Evolutionary conservation across 64 coral and sea anemone species (phyloP), one percentile per base, ranked within the genome.

Genomic region (Platygyra sinensis): DNA sequence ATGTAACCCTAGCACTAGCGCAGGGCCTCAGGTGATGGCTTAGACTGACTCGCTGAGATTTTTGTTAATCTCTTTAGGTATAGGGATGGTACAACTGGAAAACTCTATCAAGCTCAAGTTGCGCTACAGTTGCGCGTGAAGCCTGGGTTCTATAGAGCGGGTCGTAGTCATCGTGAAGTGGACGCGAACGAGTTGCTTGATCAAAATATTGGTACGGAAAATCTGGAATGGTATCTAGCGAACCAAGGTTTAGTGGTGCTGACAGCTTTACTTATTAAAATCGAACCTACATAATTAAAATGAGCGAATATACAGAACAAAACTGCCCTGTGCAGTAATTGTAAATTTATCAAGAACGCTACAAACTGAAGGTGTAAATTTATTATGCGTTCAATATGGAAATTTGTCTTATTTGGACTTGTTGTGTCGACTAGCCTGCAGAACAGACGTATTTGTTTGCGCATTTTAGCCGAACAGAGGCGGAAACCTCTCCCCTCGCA

Each of bases 141-240:
- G 72, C 95, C 95, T 72, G 95, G 95, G n/a, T 88, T 67, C 25
- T 97, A 97, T 83, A 83, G 85, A 86, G 87, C 95, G 60, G 95
- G 95, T 5, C 91, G 74, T n/a, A 94, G 91, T 39, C 81, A 83
- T 8, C 62, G 82, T 69, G 79, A 77, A 30, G 59, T 90, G 29
- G 92, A 94, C 72, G 87, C 82, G 39, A 97, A 97, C 72, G 95
- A 92, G 77, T 31, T 92, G 63, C 83, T 97, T 1, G 95, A 97
- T 80, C 88, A 97, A 10, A 97, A 97, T 72, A 72, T 97, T 46
- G 95, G 92, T 30, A 97, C 95, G 20, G 90, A 93, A 81, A 88
- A 97, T 59, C 75, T 97, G 60, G 95, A 94, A 62, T 97, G 95
- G 95, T 97, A 94, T 91, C 71, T 94, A 12, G 76, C 82, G 69